phyloP scores from a whole-genome alignment of 2,888 invertebrate genomes.

The Limnephilus rhombicus region DNA sequence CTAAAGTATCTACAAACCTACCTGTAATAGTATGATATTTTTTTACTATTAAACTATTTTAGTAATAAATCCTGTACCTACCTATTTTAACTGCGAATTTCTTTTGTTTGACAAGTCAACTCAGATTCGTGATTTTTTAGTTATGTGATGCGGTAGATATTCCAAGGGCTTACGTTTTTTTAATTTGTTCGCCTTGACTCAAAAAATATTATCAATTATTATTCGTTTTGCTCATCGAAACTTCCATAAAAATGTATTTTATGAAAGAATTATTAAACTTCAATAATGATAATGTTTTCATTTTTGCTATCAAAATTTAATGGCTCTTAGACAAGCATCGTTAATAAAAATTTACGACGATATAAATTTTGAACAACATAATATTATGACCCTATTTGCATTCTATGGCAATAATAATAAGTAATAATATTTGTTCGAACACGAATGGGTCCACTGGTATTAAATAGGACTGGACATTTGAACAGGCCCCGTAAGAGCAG shows the following conservation, averaged over 20 bases:
- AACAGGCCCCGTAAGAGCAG: neutral
- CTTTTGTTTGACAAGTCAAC: too few relatives aligned
- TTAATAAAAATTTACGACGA: neutral
- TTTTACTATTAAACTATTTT: too few relatives aligned
- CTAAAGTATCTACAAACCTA: too few relatives aligned
- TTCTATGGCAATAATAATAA: neutral
- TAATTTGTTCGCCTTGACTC: neutral
- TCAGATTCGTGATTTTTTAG: too few relatives aligned
- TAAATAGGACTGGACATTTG: neutral
- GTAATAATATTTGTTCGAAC: neutral
- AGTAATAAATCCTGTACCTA: too few relatives aligned
- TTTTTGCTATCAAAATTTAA: neutral
- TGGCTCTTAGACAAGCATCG: neutral
- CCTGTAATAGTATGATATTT: too few relatives aligned
- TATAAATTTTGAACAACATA: neutral
- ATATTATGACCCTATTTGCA: neutral
- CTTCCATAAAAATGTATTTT: neutral
- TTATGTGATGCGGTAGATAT: neutral
- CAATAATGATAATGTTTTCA: neutral
- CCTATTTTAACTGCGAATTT: too few relatives aligned
- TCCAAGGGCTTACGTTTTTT: neutral
- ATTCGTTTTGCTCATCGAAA: neutral
- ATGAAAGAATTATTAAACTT: neutral
- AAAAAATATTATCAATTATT: neutral
- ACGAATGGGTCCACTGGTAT: constrained; percentile 3